Base-by-base conservation (phyloP, 2,888 invertebrate genomes). In the Oscheius myriophilus region DNA sequence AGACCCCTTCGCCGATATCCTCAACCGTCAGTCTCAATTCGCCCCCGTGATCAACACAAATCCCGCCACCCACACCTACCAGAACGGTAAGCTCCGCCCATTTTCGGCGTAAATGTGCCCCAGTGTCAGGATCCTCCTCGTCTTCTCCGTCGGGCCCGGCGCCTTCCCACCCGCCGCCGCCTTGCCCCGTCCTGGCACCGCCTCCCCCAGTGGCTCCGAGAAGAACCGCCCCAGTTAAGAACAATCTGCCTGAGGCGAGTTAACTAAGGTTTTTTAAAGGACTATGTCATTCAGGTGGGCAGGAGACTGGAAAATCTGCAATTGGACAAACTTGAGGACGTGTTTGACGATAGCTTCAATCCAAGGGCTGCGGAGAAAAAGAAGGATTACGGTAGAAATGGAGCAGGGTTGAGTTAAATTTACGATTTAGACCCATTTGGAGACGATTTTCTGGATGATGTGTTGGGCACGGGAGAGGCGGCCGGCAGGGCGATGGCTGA, bases 281-380 rank as follows among this genome's bases (percentile, higher is more conserved):
- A 54, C 26, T 25, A 23, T 11, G 12, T 80, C 53, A 83, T 87
- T 6, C 72, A 82, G 16, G 87, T 88, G 11, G 87, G 88, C 1
- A 81, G 87, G 11, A 82, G 82, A 52, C 75, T 88, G 68, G 87
- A 88, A 77, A 92, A 93, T 87, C 91, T 55, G 67, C 39, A 41
- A 18, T 21, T 93, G 66, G 93, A 94, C 83, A 92, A 87, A 33
- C 46, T 75, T 52, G 71, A 70, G 21, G 74, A 79, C 42, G 54
- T 82, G 1, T 83, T 82, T 57, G 82, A 83, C 49, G 86, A 87
- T 53, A 85, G 93, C 88, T 95, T 95, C 86, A 93, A 95, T 89
- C 94, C 95, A 0, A 91, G 94, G 73, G 93, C 93, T 23, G 92
- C 91, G 80, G 93, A 93, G 87, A 91, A 89, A 54, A 81, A 81